A percentile compares a stretch with the other conserved stretches of the same genome.
Conservation (phyloP, 2,888 invertebrate genomes). For the Arctia plantaginis region DNA sequence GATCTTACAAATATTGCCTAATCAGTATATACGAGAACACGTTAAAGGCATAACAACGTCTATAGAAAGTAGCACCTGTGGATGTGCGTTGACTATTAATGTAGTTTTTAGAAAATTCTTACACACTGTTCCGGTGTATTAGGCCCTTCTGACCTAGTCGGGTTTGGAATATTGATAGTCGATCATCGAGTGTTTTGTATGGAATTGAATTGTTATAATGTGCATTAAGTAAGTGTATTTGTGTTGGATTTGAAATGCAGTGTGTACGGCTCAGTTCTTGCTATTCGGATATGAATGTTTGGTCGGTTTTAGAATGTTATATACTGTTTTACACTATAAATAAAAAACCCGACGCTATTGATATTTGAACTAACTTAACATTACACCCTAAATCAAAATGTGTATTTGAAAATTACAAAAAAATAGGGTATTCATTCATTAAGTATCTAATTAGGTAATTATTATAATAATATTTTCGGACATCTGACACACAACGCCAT, state of each 20-base stretch:
- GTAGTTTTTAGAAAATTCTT: slow-evolving; percentile 68
- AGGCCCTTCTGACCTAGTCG: slow-evolving; percentile 59
- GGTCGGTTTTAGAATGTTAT: too few species aligned
- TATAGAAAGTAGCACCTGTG: slow-evolving; percentile 77
- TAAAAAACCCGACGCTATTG: too few species aligned
- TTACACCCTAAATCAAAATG: too few species aligned
- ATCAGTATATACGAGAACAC: slow-evolving; percentile 64
- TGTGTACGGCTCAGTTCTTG: background rate
- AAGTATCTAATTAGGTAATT: too few species aligned
- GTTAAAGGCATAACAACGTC: slow-evolving; percentile 70
- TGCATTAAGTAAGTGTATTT: background rate
- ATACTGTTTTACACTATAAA: too few species aligned
- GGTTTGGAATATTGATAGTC: slow-evolving; percentile 47
- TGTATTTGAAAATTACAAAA: too few species aligned
- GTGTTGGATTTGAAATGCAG: background rate
- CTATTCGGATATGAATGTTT: background rate
- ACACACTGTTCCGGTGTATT: slow-evolving; percentile 69
- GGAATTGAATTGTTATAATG: slow-evolving; percentile 1
- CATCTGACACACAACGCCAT: too few species aligned
- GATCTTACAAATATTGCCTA: slow-evolving; percentile 72
- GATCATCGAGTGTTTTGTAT: slow-evolving; percentile 26
- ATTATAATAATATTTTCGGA: too few species aligned
- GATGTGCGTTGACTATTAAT: slow-evolving; percentile 79
- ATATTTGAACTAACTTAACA: too few species aligned
- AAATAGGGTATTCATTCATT: too few species aligned